Percentiles rank a stretch among this genome's conserved stretches.
These are phyloP conservation scores for Holocentrus rufus DNA, from an alignment of 2,797 vertebrate genomes.

Conservation along the genomic window DNA sequence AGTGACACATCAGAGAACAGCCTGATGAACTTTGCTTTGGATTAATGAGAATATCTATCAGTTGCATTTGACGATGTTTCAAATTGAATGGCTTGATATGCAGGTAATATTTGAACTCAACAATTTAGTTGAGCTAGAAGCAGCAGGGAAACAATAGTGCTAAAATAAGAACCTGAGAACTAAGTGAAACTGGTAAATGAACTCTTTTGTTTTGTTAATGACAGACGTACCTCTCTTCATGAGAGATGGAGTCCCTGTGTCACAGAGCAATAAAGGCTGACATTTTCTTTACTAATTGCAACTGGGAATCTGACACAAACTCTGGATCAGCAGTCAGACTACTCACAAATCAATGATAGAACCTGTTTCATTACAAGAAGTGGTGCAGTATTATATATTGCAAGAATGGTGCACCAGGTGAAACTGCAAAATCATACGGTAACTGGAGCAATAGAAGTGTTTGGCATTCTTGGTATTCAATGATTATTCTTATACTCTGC, in stretches of 20 bases:
- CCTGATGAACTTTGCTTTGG: too few species aligned
- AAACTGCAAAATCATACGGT: neutral
- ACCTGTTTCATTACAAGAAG: too few species aligned
- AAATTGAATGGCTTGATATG: too few species aligned
- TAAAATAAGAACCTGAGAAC: neutral
- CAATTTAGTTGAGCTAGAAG: neutral
- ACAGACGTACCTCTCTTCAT: neutral
- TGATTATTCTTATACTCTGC: neutral
- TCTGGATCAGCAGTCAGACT: neutral
- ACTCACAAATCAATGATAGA: conserved; percentile 1
- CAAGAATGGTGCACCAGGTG: too few species aligned
- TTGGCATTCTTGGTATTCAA: neutral
- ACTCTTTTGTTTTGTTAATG: neutral
- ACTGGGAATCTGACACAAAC: conserved; percentile 4
- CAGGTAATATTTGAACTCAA: too few species aligned
- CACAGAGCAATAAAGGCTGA: conserved; percentile 33
- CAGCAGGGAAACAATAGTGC: neutral
- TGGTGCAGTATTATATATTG: too few species aligned
- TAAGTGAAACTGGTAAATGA: too few species aligned
- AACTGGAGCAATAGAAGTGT: neutral
- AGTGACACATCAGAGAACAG: too few species aligned
- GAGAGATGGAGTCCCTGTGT: conserved; percentile 18
- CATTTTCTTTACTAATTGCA: conserved; percentile 20
- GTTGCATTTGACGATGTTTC: too few species aligned
- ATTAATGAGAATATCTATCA: too few species aligned